Base-by-base conservation (phyloP, 2,888 invertebrate species). In the Choreutis nemorana region DNA sequence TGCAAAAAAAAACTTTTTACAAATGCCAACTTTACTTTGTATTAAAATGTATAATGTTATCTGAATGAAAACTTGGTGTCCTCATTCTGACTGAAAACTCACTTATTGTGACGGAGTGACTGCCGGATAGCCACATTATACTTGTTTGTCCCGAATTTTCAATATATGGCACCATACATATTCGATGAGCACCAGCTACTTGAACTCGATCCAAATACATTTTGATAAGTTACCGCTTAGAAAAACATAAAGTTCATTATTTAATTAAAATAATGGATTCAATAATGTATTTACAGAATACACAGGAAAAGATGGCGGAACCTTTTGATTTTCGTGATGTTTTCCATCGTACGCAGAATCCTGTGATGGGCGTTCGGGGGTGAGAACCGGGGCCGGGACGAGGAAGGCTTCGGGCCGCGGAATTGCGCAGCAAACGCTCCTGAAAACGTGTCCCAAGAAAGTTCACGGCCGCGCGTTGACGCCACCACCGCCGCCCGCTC, bases 381-480 rank as follows among this genome's bases (percentile, higher is more conserved):
- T 54, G 51, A 53, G 51, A 53, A 48, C 56, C 55, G 48, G 50
- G 39, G 35, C 48, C 52, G 60, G 63, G 53, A 51, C 55, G 55
- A 48, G 58, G 50, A 54, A 66, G 61, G 64, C 59, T 55, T 50
- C 59, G 57, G 56, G 59, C 63, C 64, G 58, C 64, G 60, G 56
- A 66, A 73, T 64, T 77, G 72, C 75, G 75, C 73, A 72, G 73
- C 57, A 67, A 53, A 66, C 55, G 63, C 57, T 73, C 70, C 77
- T 78, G 75, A 77, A 75, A 77, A 75, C 73, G 72, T 75, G 77
- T 64, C 70, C 72, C 64, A 73, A 75, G 78, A 77, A 80, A 78
- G 80, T 80, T 80, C 79, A 80, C 62, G 80, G 80, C 62, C 80
- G 80, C 78, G 60, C 79, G 66, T 80, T 78, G 79, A 79, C 80